Percentiles rank a stretch among this genome's conserved stretches.
These are phyloP conservation scores for Mobula birostris DNA, from an alignment of 2,113 vertebrate genomes.

Conservation along the genomic window DNA sequence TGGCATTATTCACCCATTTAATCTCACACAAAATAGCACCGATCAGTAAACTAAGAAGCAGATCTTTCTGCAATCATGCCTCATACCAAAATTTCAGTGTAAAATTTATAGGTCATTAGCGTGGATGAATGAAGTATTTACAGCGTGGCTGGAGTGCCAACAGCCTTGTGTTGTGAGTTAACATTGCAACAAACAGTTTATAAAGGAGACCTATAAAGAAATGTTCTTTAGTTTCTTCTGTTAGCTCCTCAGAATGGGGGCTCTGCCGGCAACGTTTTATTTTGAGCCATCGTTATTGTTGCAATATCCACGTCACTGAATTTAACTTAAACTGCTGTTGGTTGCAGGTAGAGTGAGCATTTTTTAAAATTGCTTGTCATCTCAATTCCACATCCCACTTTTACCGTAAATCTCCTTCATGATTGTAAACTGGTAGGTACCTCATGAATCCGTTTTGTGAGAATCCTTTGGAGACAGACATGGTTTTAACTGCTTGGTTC, in stretches of 20 bases:
- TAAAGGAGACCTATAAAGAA: background rate
- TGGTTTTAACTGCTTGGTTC: background rate
- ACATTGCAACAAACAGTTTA: background rate
- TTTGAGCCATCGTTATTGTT: background rate
- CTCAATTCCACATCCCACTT: background rate
- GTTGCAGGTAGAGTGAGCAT: background rate
- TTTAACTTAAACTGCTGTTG: background rate
- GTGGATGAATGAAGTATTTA: background rate
- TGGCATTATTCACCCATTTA: background rate
- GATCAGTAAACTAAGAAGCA: background rate
- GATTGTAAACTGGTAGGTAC: background rate
- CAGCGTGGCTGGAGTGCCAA: background rate
- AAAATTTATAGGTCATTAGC: background rate
- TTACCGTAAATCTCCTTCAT: background rate
- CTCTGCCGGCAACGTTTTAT: background rate
- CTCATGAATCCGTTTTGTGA: background rate
- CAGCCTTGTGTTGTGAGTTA: background rate
- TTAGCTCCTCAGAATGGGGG: background rate
- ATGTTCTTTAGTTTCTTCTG: background rate
- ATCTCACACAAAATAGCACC: background rate
- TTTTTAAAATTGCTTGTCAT: background rate
- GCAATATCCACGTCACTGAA: background rate
- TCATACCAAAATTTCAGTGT: background rate
- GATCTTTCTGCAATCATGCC: background rate
- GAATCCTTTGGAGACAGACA: background rate